Conservation (phyloP, 2,797 vertebrate species). For the Eulemur mongoz region DNA sequence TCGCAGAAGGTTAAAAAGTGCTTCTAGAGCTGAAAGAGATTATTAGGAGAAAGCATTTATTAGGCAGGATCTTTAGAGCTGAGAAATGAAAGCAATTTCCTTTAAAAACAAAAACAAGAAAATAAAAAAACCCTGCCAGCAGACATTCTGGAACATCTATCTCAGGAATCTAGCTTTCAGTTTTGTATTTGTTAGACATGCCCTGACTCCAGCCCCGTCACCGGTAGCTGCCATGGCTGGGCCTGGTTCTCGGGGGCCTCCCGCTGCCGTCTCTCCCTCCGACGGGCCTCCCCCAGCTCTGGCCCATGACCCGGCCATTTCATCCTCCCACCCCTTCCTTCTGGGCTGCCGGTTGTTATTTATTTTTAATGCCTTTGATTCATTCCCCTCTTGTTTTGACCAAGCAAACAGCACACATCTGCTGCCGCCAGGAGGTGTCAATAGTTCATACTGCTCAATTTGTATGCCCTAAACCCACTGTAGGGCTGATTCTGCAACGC, state of each 20-base stretch:
- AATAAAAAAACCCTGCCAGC: neutral
- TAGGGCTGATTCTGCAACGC: neutral
- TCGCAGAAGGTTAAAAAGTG: neutral
- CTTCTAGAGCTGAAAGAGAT: neutral
- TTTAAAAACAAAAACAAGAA: neutral
- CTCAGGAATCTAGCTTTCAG: neutral
- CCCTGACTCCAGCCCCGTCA: neutral
- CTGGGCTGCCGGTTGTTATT: neutral
- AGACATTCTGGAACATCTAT: neutral
- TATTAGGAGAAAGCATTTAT: neutral
- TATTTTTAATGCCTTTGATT: conserved; percentile 62
- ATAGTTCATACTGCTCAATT: conserved; percentile 63
- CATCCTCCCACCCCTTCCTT: neutral
- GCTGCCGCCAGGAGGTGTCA: conserved; percentile 75
- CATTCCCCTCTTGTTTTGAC: conserved; percentile 65
- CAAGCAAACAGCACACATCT: conserved; percentile 70
- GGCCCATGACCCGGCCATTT: neutral
- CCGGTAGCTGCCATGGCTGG: neutral
- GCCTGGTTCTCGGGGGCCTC: accelerated
- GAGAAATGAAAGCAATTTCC: neutral
- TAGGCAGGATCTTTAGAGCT: neutral
- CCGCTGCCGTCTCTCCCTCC: neutral
- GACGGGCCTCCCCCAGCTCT: accelerated
- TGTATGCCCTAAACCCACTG: conserved; percentile 9
- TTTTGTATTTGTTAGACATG: neutral